Conservation (phyloP, 2,113 vertebrate species). For the Todiramphus chloris region DNA sequence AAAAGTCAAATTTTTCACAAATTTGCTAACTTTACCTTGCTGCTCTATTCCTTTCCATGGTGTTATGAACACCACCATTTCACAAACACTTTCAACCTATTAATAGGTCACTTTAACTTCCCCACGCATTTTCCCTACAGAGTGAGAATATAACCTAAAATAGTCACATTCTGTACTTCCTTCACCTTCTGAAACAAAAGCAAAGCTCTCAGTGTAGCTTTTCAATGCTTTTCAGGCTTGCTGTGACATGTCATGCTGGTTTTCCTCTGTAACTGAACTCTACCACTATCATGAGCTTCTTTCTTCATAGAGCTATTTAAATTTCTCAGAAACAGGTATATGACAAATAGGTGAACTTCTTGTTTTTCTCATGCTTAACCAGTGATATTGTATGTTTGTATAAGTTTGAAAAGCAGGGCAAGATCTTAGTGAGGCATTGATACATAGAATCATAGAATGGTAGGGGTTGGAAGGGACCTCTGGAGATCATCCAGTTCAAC, state of each 20-base stretch:
- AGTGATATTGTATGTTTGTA: not conserved
- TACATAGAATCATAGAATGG: too few species aligned
- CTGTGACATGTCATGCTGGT: not conserved
- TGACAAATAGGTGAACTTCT: not conserved
- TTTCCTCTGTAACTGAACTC: not conserved
- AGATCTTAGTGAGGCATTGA: not conserved
- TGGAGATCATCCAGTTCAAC: too few species aligned
- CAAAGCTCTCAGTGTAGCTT: not conserved
- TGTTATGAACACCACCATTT: not conserved
- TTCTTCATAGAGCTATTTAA: not conserved
- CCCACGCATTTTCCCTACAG: not conserved
- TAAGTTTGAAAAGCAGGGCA: not conserved
- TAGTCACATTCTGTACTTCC: not conserved
- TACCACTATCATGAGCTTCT: not conserved
- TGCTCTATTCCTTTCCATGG: not conserved
- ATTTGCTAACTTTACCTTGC: not conserved
- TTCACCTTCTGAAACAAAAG: constrained; percentile 7
- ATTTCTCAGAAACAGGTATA: not conserved
- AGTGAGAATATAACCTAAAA: not conserved
- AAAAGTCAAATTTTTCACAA: not conserved
- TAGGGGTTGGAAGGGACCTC: too few species aligned
- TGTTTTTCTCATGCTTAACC: not conserved
- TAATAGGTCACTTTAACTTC: not conserved
- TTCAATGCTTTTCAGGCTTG: not conserved
- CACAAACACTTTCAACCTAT: not conserved